Base-by-base conservation (phyloP, 2,797 vertebrate species). In the Argentina silus region DNA sequence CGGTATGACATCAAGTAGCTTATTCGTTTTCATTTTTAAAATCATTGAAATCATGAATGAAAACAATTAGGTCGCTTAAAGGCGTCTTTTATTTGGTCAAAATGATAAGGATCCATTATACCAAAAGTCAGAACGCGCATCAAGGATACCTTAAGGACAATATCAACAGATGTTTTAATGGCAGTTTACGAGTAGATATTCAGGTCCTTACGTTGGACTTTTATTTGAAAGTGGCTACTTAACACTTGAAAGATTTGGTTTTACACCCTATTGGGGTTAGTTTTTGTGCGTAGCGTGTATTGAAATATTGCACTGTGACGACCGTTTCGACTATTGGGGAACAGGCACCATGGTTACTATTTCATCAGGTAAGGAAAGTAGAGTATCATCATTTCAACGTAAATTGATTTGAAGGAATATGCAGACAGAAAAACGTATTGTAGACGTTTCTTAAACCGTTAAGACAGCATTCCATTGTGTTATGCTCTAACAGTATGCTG, bases 281-380 rank as follows among this genome's bases (percentile, higher is more conserved):
- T 86, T 89, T 86, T 83, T 82, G 84, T 72, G 71, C 15, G 7
- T 21, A 14, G 55, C 43, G 7, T 69, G 55, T 59, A 72, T 14
- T 72, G 21, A 55, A 11, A 67, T 78, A 3, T 67, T 27, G 15
- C 67, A 85, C 73, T 78, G 89, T 82, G 83, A 86, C 14, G 0
- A 0, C 78, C 81, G 9, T 83, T 90, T 91, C 79, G 90, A 85
- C 53, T 91, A 91, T 83, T 93, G 90, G 89, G 91, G 91, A 0
- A 87, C 90, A 87, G 90, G 88, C 42, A 93, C 91, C 0, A 78
- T 56, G 71, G 90, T 93, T 0, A 91, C 89, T 1, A 82, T 93
- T 0, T 85, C 85, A 69, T 88, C 90, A 77, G 90, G 89, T 92
- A 88, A 86, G 78, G 3, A 19, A 64, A 1, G 27, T 36, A 36